Evolutionary conservation across 2,113 vertebrate genomes (phyloP), one percentile per base, ranked within the genome.

Genomic region (Austrofundulus limnaeus): DNA sequence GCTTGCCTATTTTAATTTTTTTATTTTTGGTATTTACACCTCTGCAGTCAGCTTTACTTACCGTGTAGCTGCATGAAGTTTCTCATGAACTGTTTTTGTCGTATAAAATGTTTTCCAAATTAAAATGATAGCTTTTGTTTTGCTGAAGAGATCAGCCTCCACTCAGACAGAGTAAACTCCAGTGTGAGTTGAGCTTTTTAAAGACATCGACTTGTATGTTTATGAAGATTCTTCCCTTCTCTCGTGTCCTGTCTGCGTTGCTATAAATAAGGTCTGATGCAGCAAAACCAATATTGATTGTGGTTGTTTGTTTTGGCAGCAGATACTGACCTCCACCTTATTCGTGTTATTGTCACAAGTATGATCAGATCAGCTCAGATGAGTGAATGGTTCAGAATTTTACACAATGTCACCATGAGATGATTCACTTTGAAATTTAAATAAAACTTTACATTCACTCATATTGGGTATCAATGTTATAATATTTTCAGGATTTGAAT

Each of bases 231-330:
- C 49, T 59, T 41, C 20, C 39, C 38, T 55, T 42, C 57, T 54
- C 48, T 51, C 37, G n/a, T n/a, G n/a, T 53, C 15, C 52, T 74
- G 5, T 68, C 54, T 55, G 66, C 75, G 72, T 75, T 83, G 64
- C 83, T 86, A 82, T 80, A 78, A 86, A 87, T 87, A 89, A n/a
- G 76, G 65, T 60, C 13, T 67, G 63, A 78, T 76, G 75, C 80
- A 52, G 75, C 64, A 76, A 77, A 80, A 49, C 78, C 76, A 16
- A 23, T 65, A 86, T 84, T 56, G 78, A 85, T 87, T 60, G 71
- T 25, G 58, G 80, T 70, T 39, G 68, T 57, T 82, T 80, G 82
- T 83, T 85, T 77, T 69, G 80, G 60, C 75, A 60, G 43, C 42
- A 47, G 54, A 48, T 45, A 42, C 69, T 66, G 75, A 79, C 82